Percentiles rank a stretch among this genome's conserved stretches.
Conservation (phyloP, 2,113 vertebrate genomes). For the Poecilia latipinna region DNA sequence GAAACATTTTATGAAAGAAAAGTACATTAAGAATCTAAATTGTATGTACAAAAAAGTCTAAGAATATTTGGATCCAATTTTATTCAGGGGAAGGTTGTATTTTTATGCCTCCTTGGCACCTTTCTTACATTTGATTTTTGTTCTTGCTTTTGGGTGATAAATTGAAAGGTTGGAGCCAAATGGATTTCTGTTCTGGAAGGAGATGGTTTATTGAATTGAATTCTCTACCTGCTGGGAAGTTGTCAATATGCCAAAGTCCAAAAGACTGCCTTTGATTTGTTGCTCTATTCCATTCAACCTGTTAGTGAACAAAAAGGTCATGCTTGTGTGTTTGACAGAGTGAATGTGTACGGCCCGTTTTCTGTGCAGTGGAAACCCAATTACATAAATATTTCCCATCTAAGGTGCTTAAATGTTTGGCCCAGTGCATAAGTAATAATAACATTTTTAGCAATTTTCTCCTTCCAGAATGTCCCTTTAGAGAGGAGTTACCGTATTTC, state of each 20-base stretch:
- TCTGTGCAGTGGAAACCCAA: neutral
- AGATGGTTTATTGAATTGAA: slow-evolving; percentile 60
- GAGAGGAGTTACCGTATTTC: neutral
- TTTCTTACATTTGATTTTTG: neutral
- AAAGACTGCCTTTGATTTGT: slow-evolving; percentile 61
- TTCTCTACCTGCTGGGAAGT: slow-evolving; percentile 63
- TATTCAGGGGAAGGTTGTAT: slow-evolving; percentile 21
- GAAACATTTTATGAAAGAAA: neutral
- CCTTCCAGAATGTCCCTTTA: neutral
- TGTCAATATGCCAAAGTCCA: slow-evolving; percentile 57
- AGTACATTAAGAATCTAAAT: neutral
- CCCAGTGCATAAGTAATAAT: neutral
- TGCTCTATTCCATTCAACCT: slow-evolving; percentile 38
- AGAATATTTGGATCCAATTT: neutral
- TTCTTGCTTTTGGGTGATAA: slow-evolving; percentile 38
- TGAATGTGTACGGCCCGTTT: neutral
- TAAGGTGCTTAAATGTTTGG: neutral
- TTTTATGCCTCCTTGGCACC: slow-evolving; percentile 33
- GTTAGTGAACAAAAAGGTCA: slow-evolving; percentile 51
- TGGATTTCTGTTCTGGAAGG: slow-evolving; percentile 54
- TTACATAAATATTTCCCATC: neutral
- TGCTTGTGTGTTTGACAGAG: slow-evolving; percentile 8
- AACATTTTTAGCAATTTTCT: neutral
- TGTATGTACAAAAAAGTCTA: neutral
- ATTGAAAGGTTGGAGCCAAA: slow-evolving; percentile 61